Percentiles rank a stretch among this genome's conserved stretches.
Evolutionary conservation across 2,888 invertebrate genomes (phyloP).

Genomic region (Orchestes rusci): DNA sequence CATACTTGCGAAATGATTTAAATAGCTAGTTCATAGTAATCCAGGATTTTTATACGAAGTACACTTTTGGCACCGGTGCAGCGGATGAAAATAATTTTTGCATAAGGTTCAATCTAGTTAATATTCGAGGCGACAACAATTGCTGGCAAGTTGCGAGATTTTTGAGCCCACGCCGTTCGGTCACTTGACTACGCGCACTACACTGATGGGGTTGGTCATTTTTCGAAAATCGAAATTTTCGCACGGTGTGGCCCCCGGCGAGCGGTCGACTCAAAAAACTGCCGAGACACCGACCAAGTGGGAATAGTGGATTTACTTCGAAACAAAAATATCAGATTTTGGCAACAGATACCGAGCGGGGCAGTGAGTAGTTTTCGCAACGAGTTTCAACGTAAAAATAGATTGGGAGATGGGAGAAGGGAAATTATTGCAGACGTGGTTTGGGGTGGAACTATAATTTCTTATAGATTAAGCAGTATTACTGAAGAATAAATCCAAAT

Average conservation of each 20-base stretch:
- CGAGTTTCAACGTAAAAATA: conserved; percentile 26
- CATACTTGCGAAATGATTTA: conserved; percentile 15
- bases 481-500: too few species aligned
- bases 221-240: too few species aligned
- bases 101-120: conserved; percentile 17
- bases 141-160: too few species aligned
- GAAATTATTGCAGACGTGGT: conserved; percentile 4
- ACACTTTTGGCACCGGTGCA: conserved; percentile 13
- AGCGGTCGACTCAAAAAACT: conserved; percentile 41
- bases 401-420: too few species aligned
- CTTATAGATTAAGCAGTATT: too few species aligned
- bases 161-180: too few species aligned
- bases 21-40: conserved; percentile 13
- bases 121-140: conserved; percentile 14
- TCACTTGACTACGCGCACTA: too few species aligned
- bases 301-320: conserved; percentile 36
- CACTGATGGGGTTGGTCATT: too few species aligned
- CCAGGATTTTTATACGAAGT: conserved; percentile 4
- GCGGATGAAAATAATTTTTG: conserved; percentile 16
- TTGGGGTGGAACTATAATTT: conserved; percentile 9
- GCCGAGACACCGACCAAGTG: conserved; percentile 38
- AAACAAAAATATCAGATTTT: conserved; percentile 47
- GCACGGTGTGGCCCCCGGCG: conserved; percentile 25
- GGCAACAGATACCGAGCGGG: conserved; percentile 44
- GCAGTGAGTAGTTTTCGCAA: conserved; percentile 25